Base-by-base conservation (phyloP, 2,888 invertebrate genomes). In the Maniola hyperantus region DNA sequence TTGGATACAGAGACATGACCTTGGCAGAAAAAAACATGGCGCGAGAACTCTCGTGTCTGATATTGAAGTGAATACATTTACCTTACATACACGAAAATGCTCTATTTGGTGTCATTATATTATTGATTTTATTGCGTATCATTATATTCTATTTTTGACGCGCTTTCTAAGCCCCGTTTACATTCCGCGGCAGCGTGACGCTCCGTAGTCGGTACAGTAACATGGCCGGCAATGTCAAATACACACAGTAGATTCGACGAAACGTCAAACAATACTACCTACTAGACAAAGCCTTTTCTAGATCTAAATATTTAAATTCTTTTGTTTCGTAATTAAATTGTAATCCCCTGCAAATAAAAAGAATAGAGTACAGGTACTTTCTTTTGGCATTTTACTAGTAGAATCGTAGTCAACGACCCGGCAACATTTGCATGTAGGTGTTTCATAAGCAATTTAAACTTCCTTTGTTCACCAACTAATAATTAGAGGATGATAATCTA, bases 1-100 rank as follows among this genome's bases (percentile, higher is more conserved):
- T 89, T 86, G 82, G 83, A 87, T 87, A 87, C 82, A 77, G 76
- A 84, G 84, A 85, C 83, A 88, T 91, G 91, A 92, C 91, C 91
- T 92, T 92, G 91, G 87, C 71, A 78, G 82, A 87, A 87, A 89
- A 90, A 91, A 90, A 91, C 89, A 91, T 90, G 91, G 91, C 91
- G 91, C 89, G 89, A 80, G 85, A 89, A 85, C 84, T 84, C 85
- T 77, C 58, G 70, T 82, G 79, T 78, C 79, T 81, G 75, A 81
- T 79, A 80, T 75, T 74, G 74, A 76, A 76, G 72, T 70, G 76
- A 78, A 75, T 79, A 76, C 77, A 76, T 72, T 73, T 71, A 70
- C 70, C 68, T 42, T 73, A 70, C 73, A 72, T 68, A 70, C 68
- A 68, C 73, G 58, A 69, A 68, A 73, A 73, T 73, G 65, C 71